Conservation (phyloP, 2,797 vertebrate species). For the Lacerta agilis region DNA sequence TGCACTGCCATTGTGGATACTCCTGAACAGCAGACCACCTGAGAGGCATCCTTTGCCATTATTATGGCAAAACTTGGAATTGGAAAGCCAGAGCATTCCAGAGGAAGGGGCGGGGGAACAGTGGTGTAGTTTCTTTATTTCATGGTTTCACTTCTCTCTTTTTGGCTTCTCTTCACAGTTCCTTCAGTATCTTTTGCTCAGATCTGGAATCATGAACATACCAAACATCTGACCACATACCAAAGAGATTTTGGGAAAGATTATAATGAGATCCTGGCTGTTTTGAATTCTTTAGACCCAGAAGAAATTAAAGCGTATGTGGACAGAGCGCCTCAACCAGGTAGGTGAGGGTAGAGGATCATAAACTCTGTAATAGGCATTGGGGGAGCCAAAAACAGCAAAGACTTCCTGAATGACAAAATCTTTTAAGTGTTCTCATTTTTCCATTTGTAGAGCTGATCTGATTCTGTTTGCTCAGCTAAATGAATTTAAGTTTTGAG, state of each 20-base stretch:
- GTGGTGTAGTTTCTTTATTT: background rate
- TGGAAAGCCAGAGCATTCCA: background rate
- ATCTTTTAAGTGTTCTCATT: background rate
- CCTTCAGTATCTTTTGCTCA: constrained; percentile 76
- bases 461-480: too few species aligned
- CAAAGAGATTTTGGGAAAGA: constrained; percentile 77
- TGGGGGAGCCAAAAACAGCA: background rate
- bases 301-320: constrained; percentile 73
- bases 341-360: constrained; percentile 60
- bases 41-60: too few species aligned
- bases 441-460: background rate
- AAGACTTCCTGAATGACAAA: background rate
- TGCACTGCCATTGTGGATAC: too few species aligned
- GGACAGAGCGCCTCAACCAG: constrained; percentile 69
- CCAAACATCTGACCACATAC: constrained; percentile 75
- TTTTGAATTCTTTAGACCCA: constrained; percentile 72
- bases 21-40: too few species aligned
- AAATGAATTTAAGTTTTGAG: background rate
- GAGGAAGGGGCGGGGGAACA: background rate
- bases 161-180: constrained; percentile 66
- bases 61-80: background rate
- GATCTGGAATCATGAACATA: constrained; percentile 69
- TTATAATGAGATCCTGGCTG: constrained; percentile 64
- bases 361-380: background rate
- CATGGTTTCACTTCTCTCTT: background rate